Base-by-base conservation (phyloP, 2,888 invertebrate genomes). In the Coronaproctus castanopsis region DNA sequence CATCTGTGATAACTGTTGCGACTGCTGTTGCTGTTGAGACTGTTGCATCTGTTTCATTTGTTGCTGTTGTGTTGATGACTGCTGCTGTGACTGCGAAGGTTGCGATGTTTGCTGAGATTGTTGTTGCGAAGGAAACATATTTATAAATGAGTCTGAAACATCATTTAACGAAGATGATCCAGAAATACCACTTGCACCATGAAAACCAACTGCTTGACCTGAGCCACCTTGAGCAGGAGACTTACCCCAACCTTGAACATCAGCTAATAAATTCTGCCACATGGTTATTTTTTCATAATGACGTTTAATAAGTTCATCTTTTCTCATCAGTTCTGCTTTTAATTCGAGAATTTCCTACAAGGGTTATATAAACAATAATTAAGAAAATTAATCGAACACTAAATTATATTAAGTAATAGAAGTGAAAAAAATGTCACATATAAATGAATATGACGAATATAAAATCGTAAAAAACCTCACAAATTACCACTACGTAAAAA, bases 211-310 rank as follows among this genome's bases (percentile, higher is more conserved):
- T 49, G 57, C 58, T 3, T 61, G 61, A 20, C 57, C 57, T 48
- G 58, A 59, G 1, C 71, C 68, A 55, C 73, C 72, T 64, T 73
- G 72, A 8, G 71, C 72, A 0, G 73, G 73, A 10, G 74, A 73
- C 57, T 75, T 74, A 0, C 73, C 73, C 72, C 74, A 74, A 21
- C 74, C 73, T 65, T 85, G 82, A 62, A 87, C 72, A 70, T 90
- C 89, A 0, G 86, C 83, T 14, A 95, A 72, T 60, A 92, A 75
- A 65, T 80, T 82, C 73, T 93, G 92, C 93, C 95, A 95, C 58
- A 86, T 82, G 24, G 83, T 82, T 57, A 95, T 83, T 70, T 92
- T 90, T 63, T 91, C 91, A 68, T 89, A 87, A 68, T 93, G 92
- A 60, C 87, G 79, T 66, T 88, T 81, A 19, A 95, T 76, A 2